Evolutionary conservation across 2,113 vertebrate genomes (phyloP).

Genomic region (Oxygymnocypris stewartii): DNA sequence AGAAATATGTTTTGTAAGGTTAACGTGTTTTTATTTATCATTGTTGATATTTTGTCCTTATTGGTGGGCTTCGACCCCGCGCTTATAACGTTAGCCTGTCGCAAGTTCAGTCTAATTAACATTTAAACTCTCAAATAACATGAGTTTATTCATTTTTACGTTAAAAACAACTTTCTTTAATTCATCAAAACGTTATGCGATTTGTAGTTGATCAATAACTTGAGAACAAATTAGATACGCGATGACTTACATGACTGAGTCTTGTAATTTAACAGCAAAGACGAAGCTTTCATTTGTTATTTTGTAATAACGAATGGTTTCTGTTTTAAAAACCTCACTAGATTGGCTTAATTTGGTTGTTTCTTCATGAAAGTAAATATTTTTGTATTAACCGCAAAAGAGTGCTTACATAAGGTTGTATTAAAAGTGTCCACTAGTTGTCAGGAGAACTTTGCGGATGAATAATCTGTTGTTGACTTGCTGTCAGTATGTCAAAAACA

Average conservation of each 20-base stretch:
- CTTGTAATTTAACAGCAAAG: not conserved
- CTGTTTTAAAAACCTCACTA: not conserved
- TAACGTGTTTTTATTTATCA: not conserved
- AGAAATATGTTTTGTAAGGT: not conserved
- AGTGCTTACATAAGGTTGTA: not conserved
- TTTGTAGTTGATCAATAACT: not conserved
- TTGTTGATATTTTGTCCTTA: not conserved
- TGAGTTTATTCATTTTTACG: not conserved
- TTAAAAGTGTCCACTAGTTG: conserved; percentile 16
- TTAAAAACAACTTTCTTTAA: not conserved
- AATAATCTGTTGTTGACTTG: not conserved
- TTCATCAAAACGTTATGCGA: not conserved
- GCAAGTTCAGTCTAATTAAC: not conserved
- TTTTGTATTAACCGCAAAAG: not conserved
- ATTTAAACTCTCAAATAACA: not conserved
- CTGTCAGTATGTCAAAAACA: too few species aligned
- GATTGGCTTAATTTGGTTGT: not conserved
- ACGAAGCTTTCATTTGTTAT: not conserved
- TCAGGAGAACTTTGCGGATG: not conserved
- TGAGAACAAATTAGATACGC: too few species aligned
- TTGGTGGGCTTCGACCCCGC: not conserved
- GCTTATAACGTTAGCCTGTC: too few species aligned
- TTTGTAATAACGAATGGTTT: not conserved
- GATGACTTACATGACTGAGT: too few species aligned
- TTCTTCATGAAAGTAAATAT: not conserved